Evolutionary conservation across 1,140 invertebrate species (phyloP).

Genomic region (Solenopsis fugax): DNA sequence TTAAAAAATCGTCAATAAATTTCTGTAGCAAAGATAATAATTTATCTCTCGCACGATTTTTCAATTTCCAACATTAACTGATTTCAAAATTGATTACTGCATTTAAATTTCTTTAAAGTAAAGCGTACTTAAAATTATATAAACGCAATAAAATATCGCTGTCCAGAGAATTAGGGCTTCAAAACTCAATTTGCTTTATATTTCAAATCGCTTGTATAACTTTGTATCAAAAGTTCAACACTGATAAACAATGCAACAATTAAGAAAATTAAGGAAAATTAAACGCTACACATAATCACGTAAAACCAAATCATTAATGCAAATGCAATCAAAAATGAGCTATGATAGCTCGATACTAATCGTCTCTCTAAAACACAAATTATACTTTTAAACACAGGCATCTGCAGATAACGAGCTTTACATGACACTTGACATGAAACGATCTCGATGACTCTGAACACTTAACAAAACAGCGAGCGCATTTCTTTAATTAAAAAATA

Average conservation of each 20-base stretch:
- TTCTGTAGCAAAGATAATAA: not conserved
- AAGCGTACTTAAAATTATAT: slow-evolving; percentile 15
- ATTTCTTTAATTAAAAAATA: slow-evolving; percentile 75
- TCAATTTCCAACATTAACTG: not conserved
- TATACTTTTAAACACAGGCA: not conserved
- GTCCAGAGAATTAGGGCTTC: not conserved
- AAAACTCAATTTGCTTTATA: not conserved
- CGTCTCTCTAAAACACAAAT: not conserved
- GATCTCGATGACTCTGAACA: slow-evolving; percentile 5
- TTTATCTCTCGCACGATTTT: not conserved
- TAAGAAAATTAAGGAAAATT: not conserved
- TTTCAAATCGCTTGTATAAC: not conserved
- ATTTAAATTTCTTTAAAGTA: slow-evolving; percentile 7
- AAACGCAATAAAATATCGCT: not conserved
- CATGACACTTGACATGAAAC: not conserved
- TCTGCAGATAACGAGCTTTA: slow-evolving; percentile 2
- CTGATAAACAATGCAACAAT: not conserved
- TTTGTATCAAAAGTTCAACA: not conserved
- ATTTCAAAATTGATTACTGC: not conserved
- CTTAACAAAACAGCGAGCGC: slow-evolving; percentile 3
- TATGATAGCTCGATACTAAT: not conserved
- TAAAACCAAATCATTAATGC: not conserved
- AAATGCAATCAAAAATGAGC: slow-evolving; percentile 4
- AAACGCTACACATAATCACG: not conserved
- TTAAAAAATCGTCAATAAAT: not conserved